phyloP scores from a whole-genome alignment of 1,140 invertebrate species.

The Drosophila bocqueti region DNA sequence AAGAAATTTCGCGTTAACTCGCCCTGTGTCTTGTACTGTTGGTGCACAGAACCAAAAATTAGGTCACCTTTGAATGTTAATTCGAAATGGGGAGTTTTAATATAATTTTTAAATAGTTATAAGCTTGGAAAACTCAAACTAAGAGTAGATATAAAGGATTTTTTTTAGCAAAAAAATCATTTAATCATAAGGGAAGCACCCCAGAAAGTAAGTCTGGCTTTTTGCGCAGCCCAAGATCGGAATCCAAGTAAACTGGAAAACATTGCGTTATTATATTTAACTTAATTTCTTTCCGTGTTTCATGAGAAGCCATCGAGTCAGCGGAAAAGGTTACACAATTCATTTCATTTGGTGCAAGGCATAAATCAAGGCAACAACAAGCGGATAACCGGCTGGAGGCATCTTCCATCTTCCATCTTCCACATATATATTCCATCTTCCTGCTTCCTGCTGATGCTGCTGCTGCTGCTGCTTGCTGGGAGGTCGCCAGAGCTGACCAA shows the following conservation, averaged over 20 bases:
- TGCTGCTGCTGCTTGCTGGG: constrained; percentile 44
- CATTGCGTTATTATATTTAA: background rate
- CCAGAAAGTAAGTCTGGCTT: background rate
- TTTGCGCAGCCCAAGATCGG: background rate
- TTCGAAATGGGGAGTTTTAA: background rate
- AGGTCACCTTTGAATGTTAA: background rate
- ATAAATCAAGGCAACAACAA: constrained; percentile 81
- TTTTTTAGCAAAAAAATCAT: too few relatives aligned
- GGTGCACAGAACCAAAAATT: constrained; percentile 6
- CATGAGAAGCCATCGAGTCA: constrained; percentile 17
- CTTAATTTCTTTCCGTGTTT: background rate
- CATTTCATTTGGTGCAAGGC: constrained; percentile 82
- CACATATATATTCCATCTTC: constrained; percentile 43
- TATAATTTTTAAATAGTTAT: background rate
- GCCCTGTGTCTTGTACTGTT: constrained; percentile 43
- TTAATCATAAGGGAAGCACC: too few relatives aligned
- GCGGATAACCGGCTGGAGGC: constrained; percentile 52
- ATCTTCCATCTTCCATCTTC: constrained; percentile 33
- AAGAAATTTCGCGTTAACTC: constrained; percentile 80
- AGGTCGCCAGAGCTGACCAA: constrained; percentile 55
- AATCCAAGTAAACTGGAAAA: background rate
- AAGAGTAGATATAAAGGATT: too few relatives aligned
- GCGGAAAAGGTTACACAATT: constrained; percentile 77
- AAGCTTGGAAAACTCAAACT: background rate
- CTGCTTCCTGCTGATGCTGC: constrained; percentile 16